Percentiles rank a stretch among this genome's conserved stretches.
Conservation (phyloP, 2,888 invertebrate species). For the Diarsia dahlii region DNA sequence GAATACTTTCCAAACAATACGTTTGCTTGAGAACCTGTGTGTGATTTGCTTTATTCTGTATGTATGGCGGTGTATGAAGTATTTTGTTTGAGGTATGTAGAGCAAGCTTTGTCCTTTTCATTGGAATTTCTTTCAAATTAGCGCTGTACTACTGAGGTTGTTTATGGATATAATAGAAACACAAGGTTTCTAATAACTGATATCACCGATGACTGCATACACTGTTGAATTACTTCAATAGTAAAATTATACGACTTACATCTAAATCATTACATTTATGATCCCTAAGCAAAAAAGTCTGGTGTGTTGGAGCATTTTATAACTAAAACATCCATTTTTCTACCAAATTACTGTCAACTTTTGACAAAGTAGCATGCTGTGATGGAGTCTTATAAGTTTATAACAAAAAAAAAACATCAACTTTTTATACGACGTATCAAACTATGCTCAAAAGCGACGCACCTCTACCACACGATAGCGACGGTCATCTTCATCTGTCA, state of each 20-base stretch:
- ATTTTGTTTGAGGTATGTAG: neutral
- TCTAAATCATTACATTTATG: neutral
- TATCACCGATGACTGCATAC: no score
- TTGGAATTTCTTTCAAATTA: neutral
- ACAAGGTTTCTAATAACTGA: no score
- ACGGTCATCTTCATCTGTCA: slow-evolving; percentile 88
- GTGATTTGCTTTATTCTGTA: slow-evolving; percentile 44
- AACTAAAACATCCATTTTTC: slow-evolving; percentile 34
- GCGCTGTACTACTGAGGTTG: neutral
- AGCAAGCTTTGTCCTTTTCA: neutral
- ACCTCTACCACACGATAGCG: slow-evolving; percentile 68
- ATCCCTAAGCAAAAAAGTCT: slow-evolving; percentile 10
- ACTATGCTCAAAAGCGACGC: slow-evolving; percentile 69
- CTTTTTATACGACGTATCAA: slow-evolving; percentile 52
- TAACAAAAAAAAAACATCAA: slow-evolving; percentile 56
- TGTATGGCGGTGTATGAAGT: neutral
- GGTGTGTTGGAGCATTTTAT: neutral
- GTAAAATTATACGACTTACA: neutral
- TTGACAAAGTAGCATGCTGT: slow-evolving; percentile 55
- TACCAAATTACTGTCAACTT: slow-evolving; percentile 55
- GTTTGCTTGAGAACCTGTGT: slow-evolving; percentile 64
- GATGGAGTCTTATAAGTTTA: slow-evolving; percentile 33
- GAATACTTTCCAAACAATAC: slow-evolving; percentile 79
- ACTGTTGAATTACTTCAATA: no score
- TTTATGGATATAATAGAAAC: no score